phyloP scores from a whole-genome alignment of 2,888 invertebrate genomes.

The Busseola fusca region DNA sequence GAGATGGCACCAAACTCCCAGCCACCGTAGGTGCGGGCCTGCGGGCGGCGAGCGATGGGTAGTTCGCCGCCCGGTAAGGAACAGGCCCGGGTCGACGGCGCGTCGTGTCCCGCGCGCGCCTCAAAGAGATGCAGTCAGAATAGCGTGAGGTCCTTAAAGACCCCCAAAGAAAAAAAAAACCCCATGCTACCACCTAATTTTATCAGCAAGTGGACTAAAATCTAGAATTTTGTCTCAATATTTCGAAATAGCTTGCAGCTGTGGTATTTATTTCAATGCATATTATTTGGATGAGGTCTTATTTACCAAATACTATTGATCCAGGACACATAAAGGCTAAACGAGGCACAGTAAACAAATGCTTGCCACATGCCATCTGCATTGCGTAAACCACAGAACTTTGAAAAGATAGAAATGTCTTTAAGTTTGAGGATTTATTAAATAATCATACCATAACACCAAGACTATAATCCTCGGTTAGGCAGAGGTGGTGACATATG shows the following conservation, averaged over 20 bases:
- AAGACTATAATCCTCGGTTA: background rate
- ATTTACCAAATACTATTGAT: constrained; percentile 29
- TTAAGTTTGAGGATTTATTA: background rate
- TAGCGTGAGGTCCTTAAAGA: too few relatives aligned
- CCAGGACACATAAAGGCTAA: constrained; percentile 10
- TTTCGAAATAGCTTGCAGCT: background rate
- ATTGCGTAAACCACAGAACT: constrained; percentile 22
- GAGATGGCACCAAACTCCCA: too few relatives aligned
- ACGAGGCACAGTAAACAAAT: constrained; percentile 11
- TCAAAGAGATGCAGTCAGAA: too few relatives aligned
- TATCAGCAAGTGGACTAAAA: background rate
- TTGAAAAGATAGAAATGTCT: constrained; percentile 3
- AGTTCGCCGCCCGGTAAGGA: too few relatives aligned
- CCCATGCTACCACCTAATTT: too few relatives aligned
- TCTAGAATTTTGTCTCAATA: background rate
- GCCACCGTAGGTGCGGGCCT: too few relatives aligned
- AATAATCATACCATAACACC: background rate
- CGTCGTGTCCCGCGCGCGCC: too few relatives aligned
- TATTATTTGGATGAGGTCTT: background rate
- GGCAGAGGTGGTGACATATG: background rate
- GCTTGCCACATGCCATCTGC: constrained; percentile 31
- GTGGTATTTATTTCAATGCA: background rate
- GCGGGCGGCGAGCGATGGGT: too few relatives aligned
- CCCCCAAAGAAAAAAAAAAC: too few relatives aligned
- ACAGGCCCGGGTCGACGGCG: too few relatives aligned